phyloP scores from a whole-genome alignment of 2,113 vertebrate species.

The Pterocles orientalis region DNA sequence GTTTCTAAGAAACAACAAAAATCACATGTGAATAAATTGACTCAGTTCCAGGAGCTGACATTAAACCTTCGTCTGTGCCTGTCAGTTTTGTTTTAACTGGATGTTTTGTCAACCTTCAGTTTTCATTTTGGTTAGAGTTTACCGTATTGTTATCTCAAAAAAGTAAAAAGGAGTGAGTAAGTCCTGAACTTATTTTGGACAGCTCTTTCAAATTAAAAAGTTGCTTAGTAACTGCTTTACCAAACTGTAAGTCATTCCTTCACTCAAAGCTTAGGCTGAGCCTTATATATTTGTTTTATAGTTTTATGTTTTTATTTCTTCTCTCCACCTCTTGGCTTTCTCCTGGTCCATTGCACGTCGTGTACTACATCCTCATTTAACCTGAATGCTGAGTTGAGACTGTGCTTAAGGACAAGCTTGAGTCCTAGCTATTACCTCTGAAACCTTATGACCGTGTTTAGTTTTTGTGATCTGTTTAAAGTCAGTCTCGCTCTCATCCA shows the following conservation, averaged over 20 bases:
- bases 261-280: background rate
- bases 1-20: slow-evolving; percentile 21
- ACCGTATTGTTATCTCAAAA: background rate
- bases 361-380: background rate
- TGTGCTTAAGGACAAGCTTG: background rate
- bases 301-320: background rate
- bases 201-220: background rate
- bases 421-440: background rate
- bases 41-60: background rate
- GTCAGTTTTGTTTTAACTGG: background rate
- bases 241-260: background rate
- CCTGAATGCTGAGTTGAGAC: background rate
- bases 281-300: background rate
- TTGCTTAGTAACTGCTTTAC: background rate
- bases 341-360: background rate
- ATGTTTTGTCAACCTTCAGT: background rate
- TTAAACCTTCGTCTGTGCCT: background rate
- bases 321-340: background rate
- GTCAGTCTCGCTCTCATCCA: background rate
- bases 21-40: background rate
- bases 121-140: background rate
- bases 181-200: background rate
- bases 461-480: background rate
- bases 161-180: background rate
- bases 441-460: background rate